These are phyloP conservation scores for Platorchestia sp. DNA, from an alignment of 1,140 invertebrate species.

Conservation along the genomic window DNA sequence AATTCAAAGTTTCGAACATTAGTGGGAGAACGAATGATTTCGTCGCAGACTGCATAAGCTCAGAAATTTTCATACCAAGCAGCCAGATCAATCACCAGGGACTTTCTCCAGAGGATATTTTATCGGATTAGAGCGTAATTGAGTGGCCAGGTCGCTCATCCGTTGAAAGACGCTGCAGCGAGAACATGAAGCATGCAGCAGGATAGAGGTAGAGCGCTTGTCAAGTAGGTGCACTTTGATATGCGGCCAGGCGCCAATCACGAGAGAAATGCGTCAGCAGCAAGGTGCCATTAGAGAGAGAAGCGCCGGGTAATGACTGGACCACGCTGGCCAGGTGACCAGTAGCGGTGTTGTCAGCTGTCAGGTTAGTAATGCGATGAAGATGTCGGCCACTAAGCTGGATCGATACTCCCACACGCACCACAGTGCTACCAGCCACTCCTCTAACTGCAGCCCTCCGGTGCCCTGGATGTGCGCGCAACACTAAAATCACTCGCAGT, in stretches of 20 bases:
- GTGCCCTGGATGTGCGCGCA: background rate
- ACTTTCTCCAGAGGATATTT: background rate
- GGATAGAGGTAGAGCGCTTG: background rate
- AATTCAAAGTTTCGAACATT: too few relatives aligned
- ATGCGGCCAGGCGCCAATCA: slow-evolving; percentile 14
- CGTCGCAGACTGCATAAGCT: too few relatives aligned
- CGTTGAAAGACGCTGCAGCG: background rate
- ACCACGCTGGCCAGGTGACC: slow-evolving; percentile 16
- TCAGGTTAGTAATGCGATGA: slow-evolving; percentile 49
- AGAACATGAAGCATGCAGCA: background rate
- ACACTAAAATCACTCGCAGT: background rate
- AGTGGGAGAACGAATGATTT: too few relatives aligned
- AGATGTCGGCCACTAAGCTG: slow-evolving; percentile 43
- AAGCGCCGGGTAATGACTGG: slow-evolving; percentile 45
- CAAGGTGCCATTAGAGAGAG: slow-evolving; percentile 33
- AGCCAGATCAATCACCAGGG: background rate
- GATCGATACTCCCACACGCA: slow-evolving; percentile 43
- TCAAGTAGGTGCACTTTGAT: slow-evolving; percentile 33
- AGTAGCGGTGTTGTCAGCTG: slow-evolving; percentile 40
- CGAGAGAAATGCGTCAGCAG: slow-evolving; percentile 36
- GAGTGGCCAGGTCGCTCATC: background rate
- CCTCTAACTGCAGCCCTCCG: background rate
- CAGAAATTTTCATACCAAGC: background rate
- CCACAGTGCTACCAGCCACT: background rate
- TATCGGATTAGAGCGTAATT: background rate